Percentiles rank a stretch among this genome's conserved stretches.
phyloP scores from a whole-genome alignment of 2,888 invertebrate genomes.

The Pycnomerus fuliginosus region DNA sequence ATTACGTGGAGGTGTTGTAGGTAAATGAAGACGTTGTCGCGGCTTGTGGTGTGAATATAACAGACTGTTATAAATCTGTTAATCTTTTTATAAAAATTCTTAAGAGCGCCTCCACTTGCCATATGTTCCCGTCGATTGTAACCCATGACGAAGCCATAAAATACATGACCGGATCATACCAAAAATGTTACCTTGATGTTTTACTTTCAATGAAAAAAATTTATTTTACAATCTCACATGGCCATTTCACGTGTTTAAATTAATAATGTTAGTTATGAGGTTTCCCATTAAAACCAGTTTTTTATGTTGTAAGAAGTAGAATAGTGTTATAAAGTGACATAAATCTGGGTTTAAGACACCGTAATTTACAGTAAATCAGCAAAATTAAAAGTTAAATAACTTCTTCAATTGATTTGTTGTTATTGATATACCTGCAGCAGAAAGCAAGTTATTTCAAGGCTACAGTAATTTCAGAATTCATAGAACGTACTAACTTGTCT shows the following conservation, averaged over 20 bases:
- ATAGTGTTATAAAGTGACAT: conserved; percentile 7
- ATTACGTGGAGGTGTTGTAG: too few species aligned
- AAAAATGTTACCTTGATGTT: conserved; percentile 8
- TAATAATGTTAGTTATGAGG: conserved; percentile 7
- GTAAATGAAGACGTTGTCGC: too few species aligned
- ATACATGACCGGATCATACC: too few species aligned
- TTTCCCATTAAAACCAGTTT: conserved; percentile 16
- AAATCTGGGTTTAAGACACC: conserved; percentile 3
- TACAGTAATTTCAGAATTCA: conserved; percentile 29
- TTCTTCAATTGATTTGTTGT: conserved; percentile 1
- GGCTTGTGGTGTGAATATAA: too few species aligned
- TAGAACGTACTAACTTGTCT: conserved; percentile 27
- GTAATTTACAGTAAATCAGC: not conserved
- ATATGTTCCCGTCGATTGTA: too few species aligned
- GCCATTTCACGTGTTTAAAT: conserved; percentile 16
- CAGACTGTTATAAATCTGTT: too few species aligned
- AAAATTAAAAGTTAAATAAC: not conserved
- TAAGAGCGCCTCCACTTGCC: too few species aligned
- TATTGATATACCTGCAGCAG: conserved; percentile 23
- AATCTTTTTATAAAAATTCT: too few species aligned
- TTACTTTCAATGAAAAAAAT: conserved; percentile 10
- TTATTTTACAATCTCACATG: conserved; percentile 12
- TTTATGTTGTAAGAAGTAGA: conserved; percentile 10
- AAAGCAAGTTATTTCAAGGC: conserved; percentile 30
- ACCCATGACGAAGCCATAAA: too few species aligned